Evolutionary conservation across 2,888 invertebrate species (phyloP), one percentile per base, ranked within the genome.

Genomic region (Odontocerum albicorne): DNA sequence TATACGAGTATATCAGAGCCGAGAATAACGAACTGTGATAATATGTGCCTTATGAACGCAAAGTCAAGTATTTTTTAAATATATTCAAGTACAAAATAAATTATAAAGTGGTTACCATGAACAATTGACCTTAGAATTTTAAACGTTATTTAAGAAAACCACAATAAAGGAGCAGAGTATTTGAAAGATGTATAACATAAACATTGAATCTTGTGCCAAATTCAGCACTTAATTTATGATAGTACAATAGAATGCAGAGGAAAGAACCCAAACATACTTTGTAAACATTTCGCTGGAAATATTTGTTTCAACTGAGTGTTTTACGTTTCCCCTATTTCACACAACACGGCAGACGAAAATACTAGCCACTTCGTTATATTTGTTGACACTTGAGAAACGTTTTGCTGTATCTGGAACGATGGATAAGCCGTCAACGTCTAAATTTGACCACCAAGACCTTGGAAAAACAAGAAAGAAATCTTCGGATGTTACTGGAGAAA

Each of bases 401-500:
- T 27, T 4, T 27, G 27, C 10, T 27, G 27, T 27, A 4, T 27
- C 27, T 16, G 3, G 12, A 13, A 50, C 8, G 16, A 50, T 50
- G 50, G 50, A 50, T 17, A 50, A 50, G 21, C 32, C 47, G 2
- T 36, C 38, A 4, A 47, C 38, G 2, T 49, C 43, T 6, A 50
- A 50, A 42, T 19, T 16, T 13, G 40, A 40, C 3, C 27, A 39
- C 13, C 27, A 27, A 20, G 40, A 40, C 15, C 12, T 15, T 3
- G 33, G 19, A 13, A 50, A 50, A 33, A 22, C 20, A 2, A 22
- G 54, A 15, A 43, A 49, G 43, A 54, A 43, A 43, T 49, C 49
- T 2, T 19, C 45, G 4, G 54, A 54, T 27, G 22, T 39, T n/a
- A 12, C 32, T 13, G 40, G 32, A 7, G 49, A 49, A 16, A 16